Evolutionary conservation across 2,797 vertebrate genomes (phyloP), one percentile per base, ranked within the genome.

Genomic region (Sebastiscus albofasciatus): DNA sequence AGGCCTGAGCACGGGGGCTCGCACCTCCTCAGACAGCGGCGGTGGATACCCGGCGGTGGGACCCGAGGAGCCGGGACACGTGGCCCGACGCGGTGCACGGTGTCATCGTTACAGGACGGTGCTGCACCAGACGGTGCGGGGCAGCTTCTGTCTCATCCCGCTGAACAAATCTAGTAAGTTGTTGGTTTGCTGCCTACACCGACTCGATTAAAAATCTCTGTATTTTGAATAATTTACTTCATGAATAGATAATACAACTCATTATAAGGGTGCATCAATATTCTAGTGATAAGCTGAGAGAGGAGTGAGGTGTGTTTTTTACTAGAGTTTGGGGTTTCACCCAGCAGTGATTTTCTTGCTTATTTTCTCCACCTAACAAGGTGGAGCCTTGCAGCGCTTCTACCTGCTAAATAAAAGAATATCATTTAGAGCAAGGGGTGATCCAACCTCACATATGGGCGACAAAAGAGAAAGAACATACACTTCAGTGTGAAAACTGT

Each of bases 191-290:
- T 69, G 70, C 80, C 60, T 83, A 46, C 80, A 69, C 72, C 46
- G 29, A 76, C 71, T 75, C 67, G 66, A 94, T 94, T 93, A 90
- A 94, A 93, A 94, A 90, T 91, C 81, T 72, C 89, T 93, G 91
- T 90, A 85, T 85, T 89, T 87, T 95, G 75, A 94, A 94, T 95
- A 94, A 95, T 95, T 95, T 86, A 95, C 81, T 83, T 94, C 91
- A 92, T 94, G 91, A 94, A 94, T 95, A 94, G 90, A 93, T 95
- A 90, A 95, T 94, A 90, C 72, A 85, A 85, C 84, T 93, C 87
- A 90, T 94, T 93, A 93, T 92, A 79, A 70, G 71, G 59, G 36
- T 59, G 76, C 90, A 92, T 94, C 86, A 93, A 92, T 94, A 93
- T 94, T 93, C 87, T 84, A 91, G 89, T 75, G 82, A 90, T 88